Conservation (phyloP, 2,888 invertebrate genomes). For the Rotaria sp. region DNA sequence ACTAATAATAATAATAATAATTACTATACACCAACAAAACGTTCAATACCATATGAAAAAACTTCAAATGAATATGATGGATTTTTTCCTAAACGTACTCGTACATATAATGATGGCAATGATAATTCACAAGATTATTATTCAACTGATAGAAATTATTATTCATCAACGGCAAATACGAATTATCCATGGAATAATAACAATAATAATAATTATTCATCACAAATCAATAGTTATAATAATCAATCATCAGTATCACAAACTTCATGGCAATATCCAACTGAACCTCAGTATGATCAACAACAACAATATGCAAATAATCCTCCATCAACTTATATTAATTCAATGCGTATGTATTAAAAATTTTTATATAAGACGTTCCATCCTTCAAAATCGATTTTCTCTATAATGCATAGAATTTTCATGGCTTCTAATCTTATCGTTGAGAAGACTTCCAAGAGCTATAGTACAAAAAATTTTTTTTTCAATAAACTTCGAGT, state of each 20-base stretch:
- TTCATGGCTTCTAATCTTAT: no score
- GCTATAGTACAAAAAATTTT: no score
- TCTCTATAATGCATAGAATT: no score
- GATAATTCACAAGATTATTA: background rate
- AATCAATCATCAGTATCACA: background rate
- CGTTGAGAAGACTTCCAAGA: no score
- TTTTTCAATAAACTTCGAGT: no score
- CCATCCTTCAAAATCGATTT: no score
- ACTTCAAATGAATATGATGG: background rate
- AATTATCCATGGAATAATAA: no score
- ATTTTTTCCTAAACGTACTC: constrained; percentile 29
- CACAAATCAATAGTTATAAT: background rate
- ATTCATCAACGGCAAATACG: background rate
- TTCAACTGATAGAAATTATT: background rate
- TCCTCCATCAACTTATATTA: background rate
- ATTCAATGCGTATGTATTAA: no score
- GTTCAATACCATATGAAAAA: background rate
- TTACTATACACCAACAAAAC: no score
- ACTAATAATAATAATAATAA: no score
- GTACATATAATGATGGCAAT: background rate
- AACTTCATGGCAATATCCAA: background rate
- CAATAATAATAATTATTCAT: no score
- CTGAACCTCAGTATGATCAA: background rate
- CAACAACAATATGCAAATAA: background rate
- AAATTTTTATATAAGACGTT: no score